Conservation (phyloP, 1,140 invertebrate genomes). For the Dolichoris vasculosae region DNA sequence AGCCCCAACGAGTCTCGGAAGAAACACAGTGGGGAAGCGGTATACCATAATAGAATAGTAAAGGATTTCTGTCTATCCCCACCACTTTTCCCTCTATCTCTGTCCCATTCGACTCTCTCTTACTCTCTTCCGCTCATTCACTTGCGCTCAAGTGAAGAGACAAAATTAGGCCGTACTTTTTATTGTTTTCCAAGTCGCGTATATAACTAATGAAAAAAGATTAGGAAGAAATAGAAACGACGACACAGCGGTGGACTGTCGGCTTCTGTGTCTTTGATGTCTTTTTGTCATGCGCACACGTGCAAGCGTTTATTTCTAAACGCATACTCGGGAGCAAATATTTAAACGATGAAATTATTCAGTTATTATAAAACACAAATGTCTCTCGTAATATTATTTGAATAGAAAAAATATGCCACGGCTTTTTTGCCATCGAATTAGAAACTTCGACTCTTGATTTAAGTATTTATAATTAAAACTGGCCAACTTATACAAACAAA, state of each 20-base stretch:
- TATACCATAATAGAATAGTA: constrained; percentile 50
- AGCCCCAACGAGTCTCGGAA: constrained; percentile 20
- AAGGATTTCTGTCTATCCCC: constrained; percentile 40
- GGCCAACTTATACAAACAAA: too few species aligned
- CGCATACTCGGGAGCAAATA: constrained; percentile 17
- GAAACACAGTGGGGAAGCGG: constrained; percentile 26
- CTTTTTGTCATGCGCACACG: constrained; percentile 30
- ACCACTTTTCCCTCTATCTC: background rate
- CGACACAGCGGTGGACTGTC: background rate
- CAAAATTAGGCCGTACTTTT: constrained; percentile 43
- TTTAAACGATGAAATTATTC: constrained; percentile 27
- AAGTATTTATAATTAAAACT: too few species aligned
- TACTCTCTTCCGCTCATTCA: constrained; percentile 4
- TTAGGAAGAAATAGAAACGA: constrained; percentile 28
- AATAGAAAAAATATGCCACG: background rate
- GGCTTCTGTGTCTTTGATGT: constrained; percentile 24
- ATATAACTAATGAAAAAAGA: constrained; percentile 22
- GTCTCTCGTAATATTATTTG: background rate
- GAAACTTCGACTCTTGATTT: background rate
- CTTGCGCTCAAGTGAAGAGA: background rate
- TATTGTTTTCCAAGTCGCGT: constrained; percentile 39
- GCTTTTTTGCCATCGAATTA: background rate
- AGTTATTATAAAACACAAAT: background rate
- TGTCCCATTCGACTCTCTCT: background rate
- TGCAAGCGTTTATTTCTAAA: constrained; percentile 35